These are phyloP conservation scores for Drosophila gunungcola DNA, from an alignment of 1,140 invertebrate species.

Conservation along the genomic window DNA sequence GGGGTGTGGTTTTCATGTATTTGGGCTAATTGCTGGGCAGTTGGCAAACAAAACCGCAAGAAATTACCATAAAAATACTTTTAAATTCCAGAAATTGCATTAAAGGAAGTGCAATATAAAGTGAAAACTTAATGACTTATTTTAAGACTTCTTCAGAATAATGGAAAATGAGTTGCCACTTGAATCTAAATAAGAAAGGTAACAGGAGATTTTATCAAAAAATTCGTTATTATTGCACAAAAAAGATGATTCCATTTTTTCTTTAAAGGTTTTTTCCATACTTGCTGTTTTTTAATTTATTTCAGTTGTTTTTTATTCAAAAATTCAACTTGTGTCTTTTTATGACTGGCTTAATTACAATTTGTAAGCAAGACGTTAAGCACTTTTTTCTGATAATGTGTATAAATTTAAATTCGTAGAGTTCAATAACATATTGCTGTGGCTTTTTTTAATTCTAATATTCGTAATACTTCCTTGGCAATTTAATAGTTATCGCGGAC, in stretches of 20 bases:
- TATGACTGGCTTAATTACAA: not conserved
- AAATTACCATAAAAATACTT: constrained; percentile 1
- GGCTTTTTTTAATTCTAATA: not conserved
- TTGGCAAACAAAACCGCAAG: constrained; percentile 13
- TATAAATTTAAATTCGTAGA: not conserved
- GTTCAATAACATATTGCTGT: constrained; percentile 4
- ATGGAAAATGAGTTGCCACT: not conserved
- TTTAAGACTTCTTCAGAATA: constrained; percentile 2
- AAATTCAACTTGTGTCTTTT: not conserved
- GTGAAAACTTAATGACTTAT: not conserved
- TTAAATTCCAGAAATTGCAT: constrained; percentile 7
- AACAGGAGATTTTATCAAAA: not conserved
- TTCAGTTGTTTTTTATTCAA: not conserved
- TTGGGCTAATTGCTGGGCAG: constrained; percentile 38
- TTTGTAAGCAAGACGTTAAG: not conserved
- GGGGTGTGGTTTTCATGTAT: constrained; percentile 40
- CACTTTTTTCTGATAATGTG: not conserved
- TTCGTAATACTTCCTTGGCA: not conserved
- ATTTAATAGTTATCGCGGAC: constrained; percentile 14
- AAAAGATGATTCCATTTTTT: too few species aligned
- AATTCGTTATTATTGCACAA: too few species aligned
- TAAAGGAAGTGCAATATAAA: constrained; percentile 6
- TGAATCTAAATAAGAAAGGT: not conserved
- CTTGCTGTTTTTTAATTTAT: not conserved
- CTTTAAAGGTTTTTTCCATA: not conserved